Evolutionary conservation across 2,888 invertebrate genomes (phyloP).

Genomic region (Odontothrips loti): DNA sequence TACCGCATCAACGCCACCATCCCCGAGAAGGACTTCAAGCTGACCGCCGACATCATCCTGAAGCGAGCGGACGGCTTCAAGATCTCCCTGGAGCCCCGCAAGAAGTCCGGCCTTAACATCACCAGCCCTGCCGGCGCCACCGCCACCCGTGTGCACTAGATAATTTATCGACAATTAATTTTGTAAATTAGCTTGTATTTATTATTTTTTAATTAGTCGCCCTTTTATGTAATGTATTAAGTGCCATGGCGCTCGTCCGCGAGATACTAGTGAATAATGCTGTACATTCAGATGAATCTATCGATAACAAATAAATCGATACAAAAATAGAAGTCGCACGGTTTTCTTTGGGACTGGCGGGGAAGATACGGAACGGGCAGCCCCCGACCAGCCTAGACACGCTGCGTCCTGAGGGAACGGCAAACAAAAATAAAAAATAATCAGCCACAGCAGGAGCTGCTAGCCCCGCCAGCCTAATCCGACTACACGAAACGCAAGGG

Average conservation of each 20-base stretch:
- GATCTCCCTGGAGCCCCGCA: slow-evolving; percentile 65
- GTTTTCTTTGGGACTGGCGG: too few species aligned
- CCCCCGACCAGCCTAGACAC: too few species aligned
- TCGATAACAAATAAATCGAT: background rate
- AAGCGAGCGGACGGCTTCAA: slow-evolving; percentile 73
- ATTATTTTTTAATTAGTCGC: background rate
- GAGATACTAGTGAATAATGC: background rate
- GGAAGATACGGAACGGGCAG: too few species aligned
- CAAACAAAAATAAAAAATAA: too few species aligned
- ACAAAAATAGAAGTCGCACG: background rate
- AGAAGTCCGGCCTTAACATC: slow-evolving; percentile 40
- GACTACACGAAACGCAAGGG: too few species aligned
- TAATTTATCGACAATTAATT: background rate
- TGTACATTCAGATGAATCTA: slow-evolving; percentile 10
- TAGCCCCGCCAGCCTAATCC: background rate
- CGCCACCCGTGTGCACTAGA: background rate
- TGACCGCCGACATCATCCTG: slow-evolving; percentile 72
- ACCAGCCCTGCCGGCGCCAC: background rate
- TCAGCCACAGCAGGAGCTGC: too few species aligned
- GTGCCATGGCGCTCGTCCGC: background rate
- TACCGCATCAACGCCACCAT: slow-evolving; percentile 66
- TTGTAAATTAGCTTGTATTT: slow-evolving; percentile 20
- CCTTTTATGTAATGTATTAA: background rate
- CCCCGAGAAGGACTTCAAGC: slow-evolving; percentile 63
- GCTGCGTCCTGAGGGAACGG: too few species aligned